Evolutionary conservation across 1,140 invertebrate species (phyloP).

Genomic region (Orius insidiosus): DNA sequence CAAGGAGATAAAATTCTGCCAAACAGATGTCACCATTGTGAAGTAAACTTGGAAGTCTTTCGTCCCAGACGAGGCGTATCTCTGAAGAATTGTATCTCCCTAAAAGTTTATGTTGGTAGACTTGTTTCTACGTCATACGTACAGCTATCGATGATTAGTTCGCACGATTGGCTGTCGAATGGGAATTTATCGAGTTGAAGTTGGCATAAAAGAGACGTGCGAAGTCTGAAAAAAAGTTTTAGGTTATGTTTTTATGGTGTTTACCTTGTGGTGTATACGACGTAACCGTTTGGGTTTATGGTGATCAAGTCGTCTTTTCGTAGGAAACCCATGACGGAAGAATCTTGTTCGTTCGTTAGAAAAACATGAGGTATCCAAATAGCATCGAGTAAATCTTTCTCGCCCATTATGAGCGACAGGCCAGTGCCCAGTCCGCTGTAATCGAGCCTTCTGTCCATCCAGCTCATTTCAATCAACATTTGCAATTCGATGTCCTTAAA

Average conservation of each 20-base stretch:
- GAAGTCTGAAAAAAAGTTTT: constrained; percentile 36
- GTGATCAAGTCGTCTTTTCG: constrained; percentile 57
- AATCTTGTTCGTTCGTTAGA: constrained; percentile 57
- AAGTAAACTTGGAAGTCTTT: constrained; percentile 42
- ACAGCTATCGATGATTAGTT: constrained; percentile 63
- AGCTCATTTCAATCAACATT: constrained; percentile 55
- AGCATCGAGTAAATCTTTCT: constrained; percentile 41
- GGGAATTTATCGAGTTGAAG: constrained; percentile 71
- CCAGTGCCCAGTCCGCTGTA: constrained; percentile 41
- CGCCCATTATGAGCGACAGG: constrained; percentile 37
- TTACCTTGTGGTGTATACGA: constrained; percentile 46
- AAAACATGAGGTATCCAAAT: constrained; percentile 67
- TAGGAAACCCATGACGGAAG: constrained; percentile 35
- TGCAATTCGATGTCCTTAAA: constrained; percentile 61
- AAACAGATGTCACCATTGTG: constrained; percentile 55
- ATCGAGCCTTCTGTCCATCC: constrained; percentile 45
- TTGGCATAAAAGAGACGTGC: constrained; percentile 57
- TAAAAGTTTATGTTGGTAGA: constrained; percentile 22
- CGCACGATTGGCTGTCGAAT: constrained; percentile 62
- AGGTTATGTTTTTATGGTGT: background rate
- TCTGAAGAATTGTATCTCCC: constrained; percentile 62
- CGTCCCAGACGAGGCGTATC: constrained; percentile 53
- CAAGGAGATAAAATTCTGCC: constrained; percentile 54
- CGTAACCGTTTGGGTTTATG: constrained; percentile 52
- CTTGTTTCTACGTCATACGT: constrained; percentile 24